Evolutionary conservation across 30 jellyfish, hydroid and myxozoan species (phyloP).

Genomic region (Nemopilema nomurai): DNA sequence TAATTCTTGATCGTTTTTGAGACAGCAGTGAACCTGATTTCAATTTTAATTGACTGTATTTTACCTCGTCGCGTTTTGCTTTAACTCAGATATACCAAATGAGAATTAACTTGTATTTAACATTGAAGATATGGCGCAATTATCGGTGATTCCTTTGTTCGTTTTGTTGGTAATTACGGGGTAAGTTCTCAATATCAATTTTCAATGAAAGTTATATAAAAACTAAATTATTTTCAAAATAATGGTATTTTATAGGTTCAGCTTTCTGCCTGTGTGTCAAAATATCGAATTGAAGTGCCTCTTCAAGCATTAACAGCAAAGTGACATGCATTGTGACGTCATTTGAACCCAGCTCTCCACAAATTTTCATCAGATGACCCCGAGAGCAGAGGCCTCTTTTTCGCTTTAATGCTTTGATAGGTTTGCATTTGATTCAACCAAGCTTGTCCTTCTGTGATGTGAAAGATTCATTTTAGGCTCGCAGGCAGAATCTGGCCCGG

Average conservation of each 20-base stretch:
- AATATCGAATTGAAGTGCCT: too few species aligned
- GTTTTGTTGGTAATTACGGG: neutral
- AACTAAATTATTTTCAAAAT: neutral
- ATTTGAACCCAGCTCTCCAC: neutral
- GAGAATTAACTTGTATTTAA: neutral
- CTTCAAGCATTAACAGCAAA: too few species aligned
- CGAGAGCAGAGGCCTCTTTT: too few species aligned
- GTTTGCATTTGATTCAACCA: too few species aligned
- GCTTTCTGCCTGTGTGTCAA: neutral
- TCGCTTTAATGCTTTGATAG: too few species aligned
- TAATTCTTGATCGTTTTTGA: neutral
- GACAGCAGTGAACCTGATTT: neutral
- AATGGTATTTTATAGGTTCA: neutral
- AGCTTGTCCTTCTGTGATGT: too few species aligned
- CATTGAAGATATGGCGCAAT: neutral
- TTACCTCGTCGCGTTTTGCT: neutral
- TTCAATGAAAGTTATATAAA: neutral
- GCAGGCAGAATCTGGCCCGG: too few species aligned
- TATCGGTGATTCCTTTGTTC: neutral
- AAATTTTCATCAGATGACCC: neutral
- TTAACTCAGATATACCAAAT: neutral
- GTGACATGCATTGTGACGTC: too few species aligned
- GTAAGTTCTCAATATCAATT: neutral
- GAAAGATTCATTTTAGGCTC: too few species aligned
- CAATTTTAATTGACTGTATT: neutral